Evolutionary conservation across 2,113 vertebrate species (phyloP).

Genomic region (Theropithecus gelada): DNA sequence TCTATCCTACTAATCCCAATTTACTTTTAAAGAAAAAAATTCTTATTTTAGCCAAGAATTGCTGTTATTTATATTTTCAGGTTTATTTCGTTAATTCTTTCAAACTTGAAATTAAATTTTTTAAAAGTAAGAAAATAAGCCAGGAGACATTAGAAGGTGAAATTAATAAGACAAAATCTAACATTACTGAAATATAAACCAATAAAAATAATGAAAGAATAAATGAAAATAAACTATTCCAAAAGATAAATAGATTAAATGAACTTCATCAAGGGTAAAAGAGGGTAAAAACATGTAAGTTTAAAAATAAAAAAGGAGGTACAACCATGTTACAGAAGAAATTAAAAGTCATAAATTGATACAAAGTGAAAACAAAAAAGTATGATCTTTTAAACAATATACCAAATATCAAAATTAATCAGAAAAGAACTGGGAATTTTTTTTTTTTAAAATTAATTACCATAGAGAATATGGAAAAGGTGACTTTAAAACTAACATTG

Average conservation of each 20-base stretch:
- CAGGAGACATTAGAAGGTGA: slow-evolving; percentile 1
- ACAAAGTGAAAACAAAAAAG: not conserved
- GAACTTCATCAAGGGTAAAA: not conserved
- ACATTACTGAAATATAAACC: not conserved
- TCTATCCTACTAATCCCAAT: not conserved
- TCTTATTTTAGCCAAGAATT: not conserved
- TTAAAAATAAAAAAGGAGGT: not conserved
- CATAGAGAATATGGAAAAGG: not conserved
- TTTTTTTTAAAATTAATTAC: not conserved
- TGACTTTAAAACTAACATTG: not conserved
- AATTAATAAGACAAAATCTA: slow-evolving; percentile 4
- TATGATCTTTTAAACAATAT: not conserved
- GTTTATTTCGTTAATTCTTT: not conserved
- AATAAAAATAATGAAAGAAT: not conserved
- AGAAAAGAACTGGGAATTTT: not conserved
- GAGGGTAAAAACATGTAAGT: not conserved
- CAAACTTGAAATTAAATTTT: not conserved
- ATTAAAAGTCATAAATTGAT: not conserved
- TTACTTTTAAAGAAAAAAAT: not conserved
- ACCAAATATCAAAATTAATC: not conserved
- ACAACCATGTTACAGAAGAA: not conserved
- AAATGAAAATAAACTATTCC: slow-evolving; percentile 8
- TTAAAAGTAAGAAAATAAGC: not conserved
- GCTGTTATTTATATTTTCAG: not conserved
- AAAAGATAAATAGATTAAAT: not conserved